Evolutionary conservation across 2,113 vertebrate genomes (phyloP), one percentile per base, ranked within the genome.

Genomic region (Ceyx melanurus): DNA sequence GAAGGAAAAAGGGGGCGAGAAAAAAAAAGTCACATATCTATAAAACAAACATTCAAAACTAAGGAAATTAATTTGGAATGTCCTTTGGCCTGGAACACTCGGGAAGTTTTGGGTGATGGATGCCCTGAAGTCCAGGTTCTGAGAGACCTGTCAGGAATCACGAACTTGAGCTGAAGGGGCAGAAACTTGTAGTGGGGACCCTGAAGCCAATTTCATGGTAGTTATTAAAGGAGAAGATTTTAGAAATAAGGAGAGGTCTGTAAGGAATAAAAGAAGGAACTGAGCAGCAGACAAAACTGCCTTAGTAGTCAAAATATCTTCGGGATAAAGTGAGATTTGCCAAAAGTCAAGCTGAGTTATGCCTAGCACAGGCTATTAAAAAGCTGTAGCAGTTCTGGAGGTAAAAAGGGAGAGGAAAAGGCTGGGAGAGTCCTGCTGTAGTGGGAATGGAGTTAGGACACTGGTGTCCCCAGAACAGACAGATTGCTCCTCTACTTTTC

Each of bases 1-100:
- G 48, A 86, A 62, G 22, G 46, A 33, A 81, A 81, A 68, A 51
- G 17, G 51, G 48, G 28, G 11, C 11, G 25, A 50, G 66, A 53
- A n/a, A 50, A n/a, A 50, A 73, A 45, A 67, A 31, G n/a, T 6
- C 6, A n/a, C 2, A 2, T 73, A 7, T 77, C 25, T 58, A 26
- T 68, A 83, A 95, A 94, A 51, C 75, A 88, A 95, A 86, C 51
- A 83, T 83, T 89, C 64, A 56, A 58, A 94, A 29, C 46, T 16
- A 54, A 71, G n/a, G 57, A 42, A 91, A 40, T 88, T 62, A 8
- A 43, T 88, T 70, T 66, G 60, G 29, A 91, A 60, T 56, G 33
- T 51, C 35, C 82, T 88, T 80, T 88, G 88, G 64, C 82, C 57
- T 92, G 37, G 64, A 91, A 74, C 37, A 35, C 31, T 33, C 17